Conservation (phyloP, 2,113 vertebrate genomes). For the Chitala chitala region DNA sequence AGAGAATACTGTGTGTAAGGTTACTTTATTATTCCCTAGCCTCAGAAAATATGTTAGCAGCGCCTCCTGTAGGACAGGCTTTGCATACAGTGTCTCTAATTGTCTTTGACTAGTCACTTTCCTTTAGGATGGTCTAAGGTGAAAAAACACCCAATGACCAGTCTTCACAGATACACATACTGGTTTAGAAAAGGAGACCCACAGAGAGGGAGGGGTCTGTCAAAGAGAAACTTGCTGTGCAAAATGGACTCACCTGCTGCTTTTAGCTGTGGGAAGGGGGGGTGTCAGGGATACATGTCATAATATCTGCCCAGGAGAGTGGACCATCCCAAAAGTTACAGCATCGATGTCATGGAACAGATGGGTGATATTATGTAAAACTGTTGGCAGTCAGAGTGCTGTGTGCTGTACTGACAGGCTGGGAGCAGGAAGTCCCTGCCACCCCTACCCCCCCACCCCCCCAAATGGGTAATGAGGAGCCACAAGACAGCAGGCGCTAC, state of each 20-base stretch:
- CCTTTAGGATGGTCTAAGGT: no score
- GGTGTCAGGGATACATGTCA: neutral
- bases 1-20: no score
- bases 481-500: neutral
- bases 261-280: neutral
- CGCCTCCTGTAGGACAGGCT: no score
- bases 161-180: neutral
- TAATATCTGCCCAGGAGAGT: neutral
- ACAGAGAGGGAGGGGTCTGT: no score
- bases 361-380: constrained; percentile 11
- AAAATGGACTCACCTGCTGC: neutral
- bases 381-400: neutral
- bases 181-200: neutral
- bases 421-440: neutral
- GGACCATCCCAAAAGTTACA: neutral
- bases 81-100: no score
- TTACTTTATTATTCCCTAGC: no score
- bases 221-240: neutral
- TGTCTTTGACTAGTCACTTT: no score
- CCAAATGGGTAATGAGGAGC: neutral
- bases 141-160: no score
- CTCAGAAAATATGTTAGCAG: no score
- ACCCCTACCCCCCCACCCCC: neutral
- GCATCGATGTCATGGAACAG: constrained; percentile 4
- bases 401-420: neutral